A percentile compares a stretch with the other conserved stretches of the same genome.
Conservation (phyloP, 1,140 invertebrate genomes). For the Diachasmimorpha longicaudata region DNA sequence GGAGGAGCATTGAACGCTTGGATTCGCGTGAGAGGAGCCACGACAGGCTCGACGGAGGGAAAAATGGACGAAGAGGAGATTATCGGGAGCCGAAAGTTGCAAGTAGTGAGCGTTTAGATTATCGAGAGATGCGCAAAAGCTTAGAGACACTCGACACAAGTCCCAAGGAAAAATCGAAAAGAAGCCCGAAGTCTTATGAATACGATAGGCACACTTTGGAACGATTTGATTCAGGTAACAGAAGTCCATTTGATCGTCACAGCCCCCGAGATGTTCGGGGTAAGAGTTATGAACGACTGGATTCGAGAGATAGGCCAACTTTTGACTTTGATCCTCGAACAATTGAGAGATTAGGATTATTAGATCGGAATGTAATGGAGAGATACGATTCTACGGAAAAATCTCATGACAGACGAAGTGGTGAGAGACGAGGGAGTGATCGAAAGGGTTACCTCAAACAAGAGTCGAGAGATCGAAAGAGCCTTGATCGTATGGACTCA, state of each 20-base stretch:
- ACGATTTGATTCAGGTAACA: slow-evolving; percentile 46
- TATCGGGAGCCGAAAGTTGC: slow-evolving; percentile 32
- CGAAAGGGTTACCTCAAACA: slow-evolving; percentile 29
- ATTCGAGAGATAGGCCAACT: slow-evolving; percentile 44
- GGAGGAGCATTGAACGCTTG: slow-evolving; percentile 51
- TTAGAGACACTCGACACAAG: slow-evolving; percentile 42
- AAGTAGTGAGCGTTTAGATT: slow-evolving; percentile 47
- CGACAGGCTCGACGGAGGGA: slow-evolving; percentile 40
- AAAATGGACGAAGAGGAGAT: slow-evolving; percentile 21
- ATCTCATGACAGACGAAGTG: slow-evolving; percentile 24
- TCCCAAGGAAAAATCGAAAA: slow-evolving; percentile 32
- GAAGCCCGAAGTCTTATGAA: slow-evolving; percentile 36
- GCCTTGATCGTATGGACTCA: slow-evolving; percentile 34
- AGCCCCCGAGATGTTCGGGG: slow-evolving; percentile 42
- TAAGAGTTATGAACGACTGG: slow-evolving; percentile 51
- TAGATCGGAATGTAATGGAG: slow-evolving; percentile 29
- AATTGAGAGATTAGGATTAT: slow-evolving; percentile 44
- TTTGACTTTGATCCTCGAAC: slow-evolving; percentile 54
- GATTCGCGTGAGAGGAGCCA: slow-evolving; percentile 43
- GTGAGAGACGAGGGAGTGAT: slow-evolving; percentile 27
- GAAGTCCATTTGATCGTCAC: slow-evolving; percentile 41
- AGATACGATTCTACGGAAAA: slow-evolving; percentile 31
- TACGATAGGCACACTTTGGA: slow-evolving; percentile 50
- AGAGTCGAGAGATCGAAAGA: slow-evolving; percentile 35
- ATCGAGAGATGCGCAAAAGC: slow-evolving; percentile 44